These are phyloP conservation scores for Achlya flavicornis DNA, from an alignment of 2,888 invertebrate species.

Conservation along the genomic window DNA sequence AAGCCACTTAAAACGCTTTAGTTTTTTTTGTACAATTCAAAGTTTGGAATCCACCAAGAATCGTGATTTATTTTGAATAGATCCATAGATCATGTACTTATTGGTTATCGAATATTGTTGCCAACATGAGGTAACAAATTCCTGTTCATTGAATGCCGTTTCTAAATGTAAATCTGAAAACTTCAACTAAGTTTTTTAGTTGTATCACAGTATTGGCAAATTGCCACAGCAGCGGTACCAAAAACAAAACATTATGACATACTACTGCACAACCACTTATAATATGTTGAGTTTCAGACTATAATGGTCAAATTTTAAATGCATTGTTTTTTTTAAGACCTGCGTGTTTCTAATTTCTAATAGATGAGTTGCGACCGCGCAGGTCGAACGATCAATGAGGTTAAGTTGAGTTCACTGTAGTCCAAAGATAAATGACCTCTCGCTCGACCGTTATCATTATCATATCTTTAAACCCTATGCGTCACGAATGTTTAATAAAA, in stretches of 20 bases:
- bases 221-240: not conserved
- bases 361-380: not conserved
- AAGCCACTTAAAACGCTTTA: too few relatives aligned
- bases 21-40: too few relatives aligned
- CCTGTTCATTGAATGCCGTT: not conserved
- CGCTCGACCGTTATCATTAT: not conserved
- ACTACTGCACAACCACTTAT: not conserved
- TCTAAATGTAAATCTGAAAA: not conserved
- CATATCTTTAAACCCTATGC: not conserved
- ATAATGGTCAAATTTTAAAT: not conserved
- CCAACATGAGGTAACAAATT: conserved; percentile 1
- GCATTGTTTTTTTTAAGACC: not conserved
- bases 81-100: not conserved
- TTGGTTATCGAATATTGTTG: not conserved
- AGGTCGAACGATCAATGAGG: not conserved
- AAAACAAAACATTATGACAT: conserved; percentile 9
- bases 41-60: too few relatives aligned
- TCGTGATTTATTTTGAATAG: not conserved
- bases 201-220: conserved; percentile 3
- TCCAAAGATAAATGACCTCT: not conserved
- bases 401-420: not conserved
- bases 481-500: not conserved
- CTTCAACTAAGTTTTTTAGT: not conserved
- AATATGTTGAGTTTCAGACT: not conserved
- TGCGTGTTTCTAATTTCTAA: not conserved